phyloP scores from a whole-genome alignment of 2,113 vertebrate genomes.

The Cyprinodon variegatus region DNA sequence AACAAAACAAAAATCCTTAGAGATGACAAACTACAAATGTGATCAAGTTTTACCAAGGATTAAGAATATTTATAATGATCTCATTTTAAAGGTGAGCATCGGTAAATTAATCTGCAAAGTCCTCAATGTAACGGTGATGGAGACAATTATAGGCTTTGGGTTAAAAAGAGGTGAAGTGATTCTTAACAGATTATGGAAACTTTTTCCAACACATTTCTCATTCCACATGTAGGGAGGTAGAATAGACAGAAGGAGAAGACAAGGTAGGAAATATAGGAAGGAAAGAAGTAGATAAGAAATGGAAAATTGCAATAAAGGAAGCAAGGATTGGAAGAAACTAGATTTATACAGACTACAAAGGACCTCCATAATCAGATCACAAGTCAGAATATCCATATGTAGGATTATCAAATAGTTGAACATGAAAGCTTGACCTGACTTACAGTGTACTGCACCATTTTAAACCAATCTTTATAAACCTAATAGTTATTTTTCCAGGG shows the following conservation, averaged over 20 bases:
- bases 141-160: not conserved
- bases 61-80: conserved; percentile 11
- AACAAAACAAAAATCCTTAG: not conserved
- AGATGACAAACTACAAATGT: conserved; percentile 15
- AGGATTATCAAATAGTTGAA: not conserved
- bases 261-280: too few species aligned
- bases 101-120: not conserved
- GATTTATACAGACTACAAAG: too few species aligned
- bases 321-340: too few species aligned
- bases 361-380: too few species aligned
- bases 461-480: conserved; percentile 1
- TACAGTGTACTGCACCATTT: too few species aligned
- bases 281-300: too few species aligned
- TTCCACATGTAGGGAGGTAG: not conserved
- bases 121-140: too few species aligned
- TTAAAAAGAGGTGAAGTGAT: not conserved
- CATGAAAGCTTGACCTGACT: not conserved
- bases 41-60: conserved; percentile 5
- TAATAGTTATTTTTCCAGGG: conserved; percentile 15
- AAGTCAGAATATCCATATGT: not conserved
- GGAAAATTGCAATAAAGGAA: too few species aligned
- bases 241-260: too few species aligned
- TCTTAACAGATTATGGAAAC: not conserved
- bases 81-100: not conserved
- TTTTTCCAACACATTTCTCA: not conserved